Conservation (phyloP, 2,113 vertebrate species). For the Chitala chitala region DNA sequence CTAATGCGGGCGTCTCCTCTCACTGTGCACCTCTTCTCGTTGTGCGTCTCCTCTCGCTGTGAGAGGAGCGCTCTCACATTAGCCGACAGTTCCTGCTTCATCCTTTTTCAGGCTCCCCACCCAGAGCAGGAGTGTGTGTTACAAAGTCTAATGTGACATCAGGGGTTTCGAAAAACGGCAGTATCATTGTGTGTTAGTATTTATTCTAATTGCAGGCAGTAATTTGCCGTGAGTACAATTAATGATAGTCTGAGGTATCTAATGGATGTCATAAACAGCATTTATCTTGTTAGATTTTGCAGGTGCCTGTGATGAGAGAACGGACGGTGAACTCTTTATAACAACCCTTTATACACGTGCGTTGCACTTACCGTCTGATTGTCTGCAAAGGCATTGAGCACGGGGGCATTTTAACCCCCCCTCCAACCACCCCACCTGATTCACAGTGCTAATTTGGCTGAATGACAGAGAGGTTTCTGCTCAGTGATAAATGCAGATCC, state of each 20-base stretch:
- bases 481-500: constrained; percentile 36
- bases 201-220: constrained; percentile 67
- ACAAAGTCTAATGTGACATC: constrained; percentile 58
- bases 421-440: constrained; percentile 27
- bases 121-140: constrained; percentile 15
- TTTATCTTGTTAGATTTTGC: constrained; percentile 64
- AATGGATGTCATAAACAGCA: constrained; percentile 70
- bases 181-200: constrained; percentile 54
- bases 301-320: constrained; percentile 44
- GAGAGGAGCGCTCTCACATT: no score
- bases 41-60: not conserved
- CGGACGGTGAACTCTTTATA: constrained; percentile 50
- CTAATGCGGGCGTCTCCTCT: no score
- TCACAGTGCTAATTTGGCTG: constrained; percentile 34
- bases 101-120: no score
- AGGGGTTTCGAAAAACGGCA: constrained; percentile 41
- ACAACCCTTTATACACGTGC: constrained; percentile 47
- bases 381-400: constrained; percentile 46
- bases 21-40: no score
- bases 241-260: constrained; percentile 67
- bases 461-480: constrained; percentile 28
- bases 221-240: constrained; percentile 67
- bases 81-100: no score
- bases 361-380: constrained; percentile 58
- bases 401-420: constrained; percentile 44